phyloP scores from a whole-genome alignment of 2,113 vertebrate species.

The Caranx melampygus region DNA sequence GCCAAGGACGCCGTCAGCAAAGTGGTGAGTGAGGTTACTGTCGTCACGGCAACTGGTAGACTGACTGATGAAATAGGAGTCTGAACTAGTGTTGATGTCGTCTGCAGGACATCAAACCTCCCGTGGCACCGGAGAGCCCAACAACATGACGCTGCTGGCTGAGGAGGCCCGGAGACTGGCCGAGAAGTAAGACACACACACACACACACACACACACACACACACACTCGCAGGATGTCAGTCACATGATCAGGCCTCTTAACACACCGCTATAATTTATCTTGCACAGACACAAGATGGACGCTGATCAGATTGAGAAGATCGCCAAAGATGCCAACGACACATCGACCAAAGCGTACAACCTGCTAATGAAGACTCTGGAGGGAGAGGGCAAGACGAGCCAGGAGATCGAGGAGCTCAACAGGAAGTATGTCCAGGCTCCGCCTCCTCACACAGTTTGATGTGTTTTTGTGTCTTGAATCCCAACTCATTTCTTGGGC shows the following conservation, averaged over 20 bases:
- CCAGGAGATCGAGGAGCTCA: conserved; percentile 91
- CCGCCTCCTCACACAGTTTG: not conserved
- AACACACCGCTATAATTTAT: not conserved
- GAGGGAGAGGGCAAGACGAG: conserved; percentile 91
- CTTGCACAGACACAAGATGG: conserved; percentile 89
- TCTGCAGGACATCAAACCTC: conserved; percentile 88
- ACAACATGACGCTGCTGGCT: conserved; percentile 96
- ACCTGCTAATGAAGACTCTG: conserved; percentile 89
- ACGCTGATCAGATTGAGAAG: conserved; percentile 94
- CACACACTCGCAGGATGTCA: no score
- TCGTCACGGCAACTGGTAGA: not conserved
- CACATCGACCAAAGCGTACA: conserved; percentile 92
- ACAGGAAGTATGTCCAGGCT: conserved; percentile 88
- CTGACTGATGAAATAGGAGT: accelerated
- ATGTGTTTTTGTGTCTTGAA: no score
- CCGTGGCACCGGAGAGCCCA: conserved; percentile 88
- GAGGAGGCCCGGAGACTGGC: conserved; percentile 94
- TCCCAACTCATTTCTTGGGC: no score
- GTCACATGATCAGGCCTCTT: no score
- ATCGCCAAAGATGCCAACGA: conserved; percentile 93
- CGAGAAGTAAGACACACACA: conserved; percentile 86
- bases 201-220: no score
- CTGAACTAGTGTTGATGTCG: not conserved
- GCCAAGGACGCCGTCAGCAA: conserved; percentile 89
- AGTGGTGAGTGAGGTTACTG: conserved; percentile 84